Percentiles rank a stretch among this genome's conserved stretches.
These are phyloP conservation scores for Delphinus delphis DNA, from an alignment of 2,113 vertebrate species.

Conservation along the genomic window DNA sequence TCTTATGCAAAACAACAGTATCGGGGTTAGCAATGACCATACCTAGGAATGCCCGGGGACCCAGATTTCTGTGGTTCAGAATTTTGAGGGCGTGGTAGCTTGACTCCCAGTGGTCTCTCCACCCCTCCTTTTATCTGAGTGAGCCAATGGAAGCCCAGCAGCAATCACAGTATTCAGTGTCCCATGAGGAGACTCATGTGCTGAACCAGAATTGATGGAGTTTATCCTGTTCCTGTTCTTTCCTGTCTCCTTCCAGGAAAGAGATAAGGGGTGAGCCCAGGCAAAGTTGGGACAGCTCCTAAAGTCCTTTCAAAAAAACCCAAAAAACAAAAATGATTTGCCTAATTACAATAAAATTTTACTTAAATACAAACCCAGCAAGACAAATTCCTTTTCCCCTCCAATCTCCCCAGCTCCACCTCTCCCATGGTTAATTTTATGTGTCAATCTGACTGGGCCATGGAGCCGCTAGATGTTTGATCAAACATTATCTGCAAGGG, in stretches of 20 bases:
- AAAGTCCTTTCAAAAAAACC: not conserved
- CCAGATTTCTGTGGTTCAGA: not conserved
- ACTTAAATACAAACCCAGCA: not conserved
- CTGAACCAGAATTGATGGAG: not conserved
- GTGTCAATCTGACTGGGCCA: not conserved
- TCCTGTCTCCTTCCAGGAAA: not conserved
- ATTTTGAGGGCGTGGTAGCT: not conserved
- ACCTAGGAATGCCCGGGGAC: not conserved
- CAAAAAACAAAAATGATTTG: not conserved
- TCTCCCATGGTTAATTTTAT: not conserved
- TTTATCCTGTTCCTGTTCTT: not conserved
- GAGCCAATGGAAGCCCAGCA: not conserved
- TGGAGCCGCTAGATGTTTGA: not conserved
- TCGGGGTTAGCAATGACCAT: not conserved
- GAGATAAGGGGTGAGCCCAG: not conserved
- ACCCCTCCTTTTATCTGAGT: not conserved
- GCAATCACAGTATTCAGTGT: not conserved
- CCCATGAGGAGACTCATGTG: not conserved
- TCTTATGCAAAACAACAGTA: not conserved
- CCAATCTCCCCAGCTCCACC: not conserved
- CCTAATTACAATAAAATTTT: slow-evolving; percentile 1
- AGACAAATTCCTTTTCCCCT: not conserved
- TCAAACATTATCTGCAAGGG: not conserved
- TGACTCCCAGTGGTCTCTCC: not conserved
- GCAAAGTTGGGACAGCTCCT: not conserved